Conservation (phyloP, 2,113 vertebrate species). For the Amia ocellicauda region DNA sequence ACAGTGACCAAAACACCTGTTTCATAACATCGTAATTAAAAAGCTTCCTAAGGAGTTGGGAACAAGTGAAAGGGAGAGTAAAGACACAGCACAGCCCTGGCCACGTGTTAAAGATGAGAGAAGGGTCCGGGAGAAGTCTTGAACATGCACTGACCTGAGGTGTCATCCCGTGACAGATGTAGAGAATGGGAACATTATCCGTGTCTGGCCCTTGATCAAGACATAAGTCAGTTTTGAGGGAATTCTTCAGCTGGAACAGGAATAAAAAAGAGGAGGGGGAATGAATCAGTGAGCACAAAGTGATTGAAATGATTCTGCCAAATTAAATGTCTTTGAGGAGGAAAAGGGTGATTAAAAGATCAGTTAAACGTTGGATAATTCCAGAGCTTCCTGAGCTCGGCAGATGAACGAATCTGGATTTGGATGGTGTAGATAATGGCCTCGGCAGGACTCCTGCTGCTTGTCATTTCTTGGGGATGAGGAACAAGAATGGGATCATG, state of each 20-base stretch:
- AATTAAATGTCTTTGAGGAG: not conserved
- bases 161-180: slow-evolving; percentile 95
- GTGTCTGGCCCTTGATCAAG: slow-evolving; percentile 95
- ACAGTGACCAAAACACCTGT: not conserved
- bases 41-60: slow-evolving; percentile 9
- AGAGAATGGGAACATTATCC: slow-evolving; percentile 93
- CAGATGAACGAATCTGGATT: not conserved
- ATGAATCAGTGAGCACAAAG: slow-evolving; percentile 20
- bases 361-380: not conserved
- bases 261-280: too few species aligned
- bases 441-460: not conserved
- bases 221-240: slow-evolving; percentile 90
- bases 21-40: not conserved
- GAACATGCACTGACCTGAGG: slow-evolving; percentile 79
- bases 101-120: slow-evolving; percentile 4
- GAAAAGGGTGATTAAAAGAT: not conserved
- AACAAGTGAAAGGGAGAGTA: slow-evolving; percentile 8
- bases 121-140: slow-evolving; percentile 16
- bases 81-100: not conserved
- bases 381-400: not conserved
- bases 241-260: slow-evolving; percentile 84
- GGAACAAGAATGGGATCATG: not conserved
- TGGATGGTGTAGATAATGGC: not conserved
- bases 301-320: not conserved
- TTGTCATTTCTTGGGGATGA: not conserved